Evolutionary conservation across 1,140 invertebrate genomes (phyloP).

Genomic region (Condylostylus longicornis): DNA sequence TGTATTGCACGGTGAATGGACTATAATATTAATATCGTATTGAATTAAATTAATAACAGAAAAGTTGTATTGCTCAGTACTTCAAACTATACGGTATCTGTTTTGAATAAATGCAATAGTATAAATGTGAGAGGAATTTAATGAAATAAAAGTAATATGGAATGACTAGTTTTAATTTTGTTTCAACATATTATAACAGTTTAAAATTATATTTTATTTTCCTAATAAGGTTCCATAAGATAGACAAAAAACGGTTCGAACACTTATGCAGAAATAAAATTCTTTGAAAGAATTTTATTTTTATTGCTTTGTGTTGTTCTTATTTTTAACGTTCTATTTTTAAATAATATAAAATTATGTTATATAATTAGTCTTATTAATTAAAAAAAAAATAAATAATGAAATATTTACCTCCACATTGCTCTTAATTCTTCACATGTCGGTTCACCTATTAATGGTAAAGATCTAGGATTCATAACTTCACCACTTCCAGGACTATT

Average conservation of each 20-base stretch:
- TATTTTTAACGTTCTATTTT: slow-evolving; percentile 1
- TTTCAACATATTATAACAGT: neutral
- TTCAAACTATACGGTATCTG: no score
- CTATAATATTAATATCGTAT: no score
- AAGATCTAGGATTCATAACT: slow-evolving; percentile 25
- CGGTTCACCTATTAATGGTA: slow-evolving; percentile 44
- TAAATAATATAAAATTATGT: no score
- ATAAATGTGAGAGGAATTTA: no score
- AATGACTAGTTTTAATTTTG: no score
- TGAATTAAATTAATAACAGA: no score
- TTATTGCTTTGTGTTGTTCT: neutral
- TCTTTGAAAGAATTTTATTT: neutral
- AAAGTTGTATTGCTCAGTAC: no score
- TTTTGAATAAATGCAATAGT: no score
- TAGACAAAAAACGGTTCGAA: neutral
- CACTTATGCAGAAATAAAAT: neutral
- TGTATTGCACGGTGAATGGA: no score
- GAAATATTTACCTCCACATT: slow-evolving; percentile 58
- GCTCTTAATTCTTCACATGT: slow-evolving; percentile 71
- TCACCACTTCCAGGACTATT: slow-evolving; percentile 18
- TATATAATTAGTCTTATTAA: neutral
- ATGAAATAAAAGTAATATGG: no score
- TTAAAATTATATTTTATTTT: neutral
- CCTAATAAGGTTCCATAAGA: neutral
- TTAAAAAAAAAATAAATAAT: neutral